Evolutionary conservation across 2,888 invertebrate species (phyloP).

Genomic region (Byasa hedistus): DNA sequence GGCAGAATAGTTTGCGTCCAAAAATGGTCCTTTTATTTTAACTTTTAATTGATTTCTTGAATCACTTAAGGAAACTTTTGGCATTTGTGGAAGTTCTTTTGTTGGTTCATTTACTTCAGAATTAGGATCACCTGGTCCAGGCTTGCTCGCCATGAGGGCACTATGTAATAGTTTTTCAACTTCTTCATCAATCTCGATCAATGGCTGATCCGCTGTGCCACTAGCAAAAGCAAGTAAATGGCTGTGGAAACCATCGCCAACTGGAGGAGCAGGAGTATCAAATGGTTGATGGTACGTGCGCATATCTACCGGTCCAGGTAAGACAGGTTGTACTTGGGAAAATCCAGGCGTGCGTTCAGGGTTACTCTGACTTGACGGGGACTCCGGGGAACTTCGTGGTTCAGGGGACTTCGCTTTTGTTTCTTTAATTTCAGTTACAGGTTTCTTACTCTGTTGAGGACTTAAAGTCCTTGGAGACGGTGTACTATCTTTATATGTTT

Average conservation of each 20-base stretch:
- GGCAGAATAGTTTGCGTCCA: slow-evolving; percentile 87
- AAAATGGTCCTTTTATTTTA: slow-evolving; percentile 93
- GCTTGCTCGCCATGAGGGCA: slow-evolving; percentile 81
- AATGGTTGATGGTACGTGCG: slow-evolving; percentile 88
- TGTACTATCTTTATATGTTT: slow-evolving; percentile 77
- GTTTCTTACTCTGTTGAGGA: slow-evolving; percentile 75
- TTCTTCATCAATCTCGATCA: slow-evolving; percentile 88
- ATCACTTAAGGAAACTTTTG: slow-evolving; percentile 88
- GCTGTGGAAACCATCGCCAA: slow-evolving; percentile 80
- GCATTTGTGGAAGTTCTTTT: slow-evolving; percentile 61
- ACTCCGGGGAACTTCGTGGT: slow-evolving; percentile 42
- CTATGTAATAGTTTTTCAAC: slow-evolving; percentile 87
- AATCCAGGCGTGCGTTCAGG: slow-evolving; percentile 51
- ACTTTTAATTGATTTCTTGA: slow-evolving; percentile 92
- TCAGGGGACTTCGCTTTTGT: slow-evolving; percentile 55
- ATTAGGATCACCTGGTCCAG: slow-evolving; percentile 51
- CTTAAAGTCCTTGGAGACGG: slow-evolving; percentile 80
- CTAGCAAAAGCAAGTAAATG: slow-evolving; percentile 84
- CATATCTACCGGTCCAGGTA: slow-evolving; percentile 95
- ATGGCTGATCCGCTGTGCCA: slow-evolving; percentile 84
- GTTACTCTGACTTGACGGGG: slow-evolving; percentile 44
- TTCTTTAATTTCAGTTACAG: slow-evolving; percentile 39
- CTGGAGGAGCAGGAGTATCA: slow-evolving; percentile 78
- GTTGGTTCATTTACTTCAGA: slow-evolving; percentile 45
- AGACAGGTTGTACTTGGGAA: slow-evolving; percentile 84